These are phyloP conservation scores for Papilio dardanus DNA, from an alignment of 1,140 invertebrate species.

Conservation along the genomic window DNA sequence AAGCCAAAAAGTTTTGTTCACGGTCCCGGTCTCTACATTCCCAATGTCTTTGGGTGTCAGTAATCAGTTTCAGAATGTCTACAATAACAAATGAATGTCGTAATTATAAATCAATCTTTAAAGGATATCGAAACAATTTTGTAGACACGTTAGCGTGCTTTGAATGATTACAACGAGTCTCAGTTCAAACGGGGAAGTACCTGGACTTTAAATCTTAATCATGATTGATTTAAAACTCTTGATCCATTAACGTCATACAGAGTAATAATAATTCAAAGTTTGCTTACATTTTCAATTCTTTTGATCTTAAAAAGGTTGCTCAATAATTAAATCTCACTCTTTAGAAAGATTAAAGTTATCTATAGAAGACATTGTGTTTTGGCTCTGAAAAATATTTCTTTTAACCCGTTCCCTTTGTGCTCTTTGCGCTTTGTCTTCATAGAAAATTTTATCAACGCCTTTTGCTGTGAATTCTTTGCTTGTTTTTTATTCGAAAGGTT, in stretches of 20 bases:
- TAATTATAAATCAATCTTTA: too few relatives aligned
- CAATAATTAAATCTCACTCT: constrained; percentile 15
- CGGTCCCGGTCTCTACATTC: too few relatives aligned
- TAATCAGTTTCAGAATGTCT: too few relatives aligned
- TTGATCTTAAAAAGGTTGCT: neutral
- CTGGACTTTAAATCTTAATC: neutral
- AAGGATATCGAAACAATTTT: too few relatives aligned
- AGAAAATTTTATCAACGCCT: constrained; percentile 38
- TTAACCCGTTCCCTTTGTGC: constrained; percentile 33
- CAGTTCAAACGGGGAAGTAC: too few relatives aligned
- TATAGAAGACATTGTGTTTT: constrained; percentile 31
- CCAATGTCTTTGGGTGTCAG: too few relatives aligned
- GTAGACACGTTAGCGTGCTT: neutral
- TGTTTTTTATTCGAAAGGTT: constrained; percentile 14
- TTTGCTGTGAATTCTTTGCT: constrained; percentile 28
- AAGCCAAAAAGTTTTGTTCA: too few relatives aligned
- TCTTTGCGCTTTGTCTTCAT: constrained; percentile 32
- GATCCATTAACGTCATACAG: neutral
- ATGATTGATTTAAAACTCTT: too few relatives aligned
- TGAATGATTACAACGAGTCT: too few relatives aligned
- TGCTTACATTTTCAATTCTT: neutral
- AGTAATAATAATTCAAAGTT: neutral
- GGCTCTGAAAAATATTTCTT: constrained; percentile 31
- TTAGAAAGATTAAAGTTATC: constrained; percentile 32
- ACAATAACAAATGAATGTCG: too few relatives aligned